A percentile compares a stretch with the other conserved stretches of the same genome.
These are phyloP conservation scores for Anniella stebbinsi DNA, from an alignment of 2,797 vertebrate species.

Conservation along the genomic window DNA sequence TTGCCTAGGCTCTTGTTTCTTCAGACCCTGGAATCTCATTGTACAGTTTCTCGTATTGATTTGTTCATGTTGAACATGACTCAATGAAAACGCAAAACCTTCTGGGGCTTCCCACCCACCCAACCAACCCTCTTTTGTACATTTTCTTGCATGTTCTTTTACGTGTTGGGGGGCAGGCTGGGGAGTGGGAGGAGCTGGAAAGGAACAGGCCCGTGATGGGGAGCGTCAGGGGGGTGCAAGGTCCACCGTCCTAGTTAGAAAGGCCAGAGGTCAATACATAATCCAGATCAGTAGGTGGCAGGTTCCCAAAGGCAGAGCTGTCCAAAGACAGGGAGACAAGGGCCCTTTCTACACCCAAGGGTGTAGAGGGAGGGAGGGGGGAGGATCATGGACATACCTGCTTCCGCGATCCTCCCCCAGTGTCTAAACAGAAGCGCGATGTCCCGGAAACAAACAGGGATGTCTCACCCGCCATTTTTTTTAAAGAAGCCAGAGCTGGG, in stretches of 20 bases:
- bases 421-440: too few species aligned
- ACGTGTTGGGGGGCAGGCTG: too few species aligned
- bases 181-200: rapidly evolving
- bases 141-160: constrained; percentile 22
- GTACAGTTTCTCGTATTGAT: constrained; percentile 54
- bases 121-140: constrained; percentile 11
- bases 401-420: too few species aligned
- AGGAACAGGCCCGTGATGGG: background rate
- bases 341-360: too few species aligned
- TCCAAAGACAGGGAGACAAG: background rate
- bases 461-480: too few species aligned
- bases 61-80: constrained; percentile 33
- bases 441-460: too few species aligned
- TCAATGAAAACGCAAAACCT: constrained; percentile 54
- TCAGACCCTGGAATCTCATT: constrained; percentile 9
- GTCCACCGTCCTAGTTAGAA: background rate
- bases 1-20: constrained; percentile 52
- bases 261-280: background rate
- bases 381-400: too few species aligned
- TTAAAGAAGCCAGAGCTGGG: too few species aligned
- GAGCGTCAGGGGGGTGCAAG: background rate
- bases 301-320: background rate
- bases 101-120: constrained; percentile 45
- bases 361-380: too few species aligned
- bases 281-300: background rate